Percentiles rank a stretch among this genome's conserved stretches.
These are phyloP conservation scores for Callosobruchus maculatus DNA, from an alignment of 2,888 invertebrate genomes.

Conservation along the genomic window DNA sequence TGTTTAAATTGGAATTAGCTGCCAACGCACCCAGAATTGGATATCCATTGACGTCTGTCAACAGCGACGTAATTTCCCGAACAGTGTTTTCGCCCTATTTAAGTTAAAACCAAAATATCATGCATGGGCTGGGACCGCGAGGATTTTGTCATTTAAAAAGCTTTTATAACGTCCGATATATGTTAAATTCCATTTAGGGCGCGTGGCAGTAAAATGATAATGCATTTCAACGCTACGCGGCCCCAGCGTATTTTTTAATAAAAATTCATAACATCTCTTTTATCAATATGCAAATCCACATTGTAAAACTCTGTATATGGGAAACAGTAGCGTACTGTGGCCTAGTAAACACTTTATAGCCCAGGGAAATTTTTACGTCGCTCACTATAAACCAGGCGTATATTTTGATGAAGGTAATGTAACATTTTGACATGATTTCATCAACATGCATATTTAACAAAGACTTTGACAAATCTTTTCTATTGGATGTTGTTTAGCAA, in stretches of 20 bases:
- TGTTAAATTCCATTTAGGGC: not conserved
- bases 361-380: too few species aligned
- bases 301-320: not conserved
- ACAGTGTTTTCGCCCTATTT: not conserved
- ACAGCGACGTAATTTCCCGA: not conserved
- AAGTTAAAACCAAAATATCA: not conserved
- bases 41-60: not conserved
- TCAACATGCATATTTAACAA: too few species aligned
- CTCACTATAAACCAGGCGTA: too few species aligned
- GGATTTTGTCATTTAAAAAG: not conserved
- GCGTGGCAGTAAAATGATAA: not conserved
- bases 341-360: not conserved
- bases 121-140: not conserved
- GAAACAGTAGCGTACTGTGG: not conserved
- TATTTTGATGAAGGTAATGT: too few species aligned
- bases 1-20: not conserved
- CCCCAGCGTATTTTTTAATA: conserved; percentile 2
- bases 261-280: conserved; percentile 7
- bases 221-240: not conserved
- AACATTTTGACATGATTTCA: too few species aligned
- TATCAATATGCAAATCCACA: conserved; percentile 7
- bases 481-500: too few species aligned
- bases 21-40: not conserved
- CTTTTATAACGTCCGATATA: not conserved
- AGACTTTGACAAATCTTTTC: too few species aligned